Base-by-base conservation (phyloP, 2,113 vertebrate species). In the Trochalopteron elliotii region DNA sequence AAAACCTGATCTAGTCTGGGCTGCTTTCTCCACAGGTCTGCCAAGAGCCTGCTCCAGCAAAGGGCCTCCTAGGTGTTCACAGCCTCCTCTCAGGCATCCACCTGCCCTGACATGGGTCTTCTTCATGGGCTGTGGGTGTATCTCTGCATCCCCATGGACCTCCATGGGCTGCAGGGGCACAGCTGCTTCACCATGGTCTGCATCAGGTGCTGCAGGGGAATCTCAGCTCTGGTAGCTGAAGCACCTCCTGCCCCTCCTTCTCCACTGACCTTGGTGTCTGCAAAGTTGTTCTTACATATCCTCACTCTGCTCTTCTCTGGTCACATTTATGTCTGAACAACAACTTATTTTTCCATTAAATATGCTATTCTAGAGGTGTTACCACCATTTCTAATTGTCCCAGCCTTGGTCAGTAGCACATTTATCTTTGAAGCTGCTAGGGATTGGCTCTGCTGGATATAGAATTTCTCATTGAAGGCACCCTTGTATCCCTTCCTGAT, bases 31-130 rank as follows among this genome's bases (percentile, higher is more conserved):
- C 21, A 42, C 21, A 50, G 21, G 6, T 27, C 31, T 57, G 10
- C 35, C 52, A 42, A 35, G 12, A 35, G 2, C 25, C 44, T 42
- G 20, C 12, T 42, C 35, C 61, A 31, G 13, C 30, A 35, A 11
- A 9, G 8, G 16, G 8, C 35, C 19, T 65, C 35, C 24, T 30
- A 33, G 24, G 20, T 11, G 33, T 7, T 75, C 31, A 21, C 13
- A 57, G 31, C 10, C 31, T 25, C 44, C 25, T 42, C 12, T 25
- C 35, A 35, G 20, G 52, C 25, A 50, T 22, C 17, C 44, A 31
- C 9, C 25, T 35, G 31, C 11, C 6, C 44, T 14, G 9, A 3
- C 0, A 0, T 42, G 11, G 5, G 8, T 3, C 8, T 75, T 42
- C 11, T 24, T 0, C 42, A 14, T 0, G 1, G 10, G 60, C 42